Evolutionary conservation across 2,888 invertebrate genomes (phyloP), one percentile per base, ranked within the genome.

Genomic region (Apamea anceps): DNA sequence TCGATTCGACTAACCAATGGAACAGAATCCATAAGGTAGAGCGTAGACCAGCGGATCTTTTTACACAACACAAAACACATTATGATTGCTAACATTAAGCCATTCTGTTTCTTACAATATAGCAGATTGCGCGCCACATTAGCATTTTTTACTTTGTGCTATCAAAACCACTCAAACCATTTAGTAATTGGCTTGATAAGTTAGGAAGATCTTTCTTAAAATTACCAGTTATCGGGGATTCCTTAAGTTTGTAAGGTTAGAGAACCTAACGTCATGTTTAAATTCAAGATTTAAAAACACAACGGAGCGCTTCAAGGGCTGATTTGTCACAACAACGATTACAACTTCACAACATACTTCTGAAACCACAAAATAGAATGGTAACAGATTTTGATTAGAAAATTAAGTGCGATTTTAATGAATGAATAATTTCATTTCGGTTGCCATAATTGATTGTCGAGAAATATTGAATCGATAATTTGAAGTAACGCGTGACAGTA

Each of bases 401-500:
- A 79, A 71, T n/a, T 18, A n/a, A 32, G 5, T n/a, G 4, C 0
- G 0, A 48, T 28, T 54, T 21, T 12, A 7, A 42, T 51, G 0
- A 62, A 42, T 28, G 5, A 67, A 48, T 25, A n/a, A 18, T 37
- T 45, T 65, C 1, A 32, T 28, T 42, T 28, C 13, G 42, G 10
- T 12, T 51, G 65, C 12, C 12, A 21, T 28, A 8, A 42, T 62
- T 28, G 2, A 54, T 8, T 54, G 1, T 32, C 15, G 21, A n/a
- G 32, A 51, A 18, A 70, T 67, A 28, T 48, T 28, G 6, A 37
- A 66, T 85, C 62, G 57, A 81, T 66, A 73, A 25, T 72, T 70
- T 28, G 13, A 13, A 63, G 18, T 18, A 72, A 45, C 65, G 13
- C 12, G 7, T 89, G 90, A 88, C 90, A 86, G 72, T 57, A 28